Conservation (phyloP, 2,797 vertebrate species). For the Bovichtus diacanthus region DNA sequence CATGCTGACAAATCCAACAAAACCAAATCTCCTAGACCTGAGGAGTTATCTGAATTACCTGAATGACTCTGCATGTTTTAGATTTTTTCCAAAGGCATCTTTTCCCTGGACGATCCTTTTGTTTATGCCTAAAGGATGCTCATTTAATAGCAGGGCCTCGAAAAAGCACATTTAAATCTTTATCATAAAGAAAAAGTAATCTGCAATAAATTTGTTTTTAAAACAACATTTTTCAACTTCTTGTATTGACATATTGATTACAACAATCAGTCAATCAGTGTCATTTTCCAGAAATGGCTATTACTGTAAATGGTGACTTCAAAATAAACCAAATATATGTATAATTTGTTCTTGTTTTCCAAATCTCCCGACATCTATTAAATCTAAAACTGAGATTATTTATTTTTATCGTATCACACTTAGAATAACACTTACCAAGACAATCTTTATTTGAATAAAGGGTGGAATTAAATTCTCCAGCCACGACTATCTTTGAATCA, state of each 20-base stretch:
- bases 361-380: constrained; percentile 26
- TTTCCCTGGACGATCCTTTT: constrained; percentile 16
- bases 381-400: constrained; percentile 18
- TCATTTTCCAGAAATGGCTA: neutral
- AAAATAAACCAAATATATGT: constrained; percentile 15
- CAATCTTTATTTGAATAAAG: neutral
- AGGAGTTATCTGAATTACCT: constrained; percentile 17
- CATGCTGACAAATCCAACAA: constrained; percentile 15
- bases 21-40: neutral
- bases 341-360: constrained; percentile 14
- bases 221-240: neutral
- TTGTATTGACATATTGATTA: neutral
- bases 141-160: constrained; percentile 5
- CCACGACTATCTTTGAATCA: neutral
- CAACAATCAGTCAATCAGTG: neutral
- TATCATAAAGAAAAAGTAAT: constrained; percentile 10
- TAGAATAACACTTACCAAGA: neutral
- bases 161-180: constrained; percentile 16
- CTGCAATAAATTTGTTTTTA: neutral
- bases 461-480: constrained; percentile 1
- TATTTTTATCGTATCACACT: constrained; percentile 7
- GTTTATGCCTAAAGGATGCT: constrained; percentile 38
- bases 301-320: neutral
- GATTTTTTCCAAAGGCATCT: neutral
- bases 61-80: constrained; percentile 34